These are phyloP conservation scores for Festucalex cinctus DNA, from an alignment of 2,113 vertebrate genomes.

Conservation along the genomic window DNA sequence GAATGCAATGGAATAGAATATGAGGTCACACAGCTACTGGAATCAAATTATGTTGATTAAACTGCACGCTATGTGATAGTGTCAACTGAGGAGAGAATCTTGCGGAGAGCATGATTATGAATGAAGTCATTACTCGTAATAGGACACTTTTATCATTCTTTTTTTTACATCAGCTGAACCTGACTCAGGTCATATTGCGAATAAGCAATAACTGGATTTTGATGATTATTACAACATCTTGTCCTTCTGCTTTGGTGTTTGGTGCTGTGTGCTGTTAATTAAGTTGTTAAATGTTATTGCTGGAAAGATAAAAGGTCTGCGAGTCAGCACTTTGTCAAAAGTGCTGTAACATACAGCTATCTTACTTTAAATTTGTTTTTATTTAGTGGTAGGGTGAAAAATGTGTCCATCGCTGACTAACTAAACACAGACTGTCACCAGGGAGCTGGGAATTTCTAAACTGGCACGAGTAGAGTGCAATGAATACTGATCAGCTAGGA, in stretches of 20 bases:
- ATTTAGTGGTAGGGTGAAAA: not conserved
- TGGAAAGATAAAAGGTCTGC: not conserved
- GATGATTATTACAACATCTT: not conserved
- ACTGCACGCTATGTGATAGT: slow-evolving; percentile 15
- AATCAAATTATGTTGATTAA: slow-evolving; percentile 11
- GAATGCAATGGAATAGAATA: not conserved
- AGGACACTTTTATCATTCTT: not conserved
- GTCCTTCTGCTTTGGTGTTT: not conserved
- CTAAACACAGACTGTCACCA: not conserved
- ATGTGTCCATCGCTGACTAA: not conserved
- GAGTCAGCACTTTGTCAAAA: not conserved
- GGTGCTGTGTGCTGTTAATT: not conserved
- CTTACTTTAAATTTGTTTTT: not conserved
- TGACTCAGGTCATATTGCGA: not conserved
- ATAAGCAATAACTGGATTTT: not conserved
- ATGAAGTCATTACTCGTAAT: not conserved
- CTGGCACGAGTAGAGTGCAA: slow-evolving; percentile 8
- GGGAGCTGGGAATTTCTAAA: slow-evolving; percentile 3
- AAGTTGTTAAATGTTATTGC: not conserved
- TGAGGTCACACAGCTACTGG: not conserved
- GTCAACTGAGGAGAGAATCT: slow-evolving; percentile 11
- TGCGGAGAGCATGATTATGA: not conserved
- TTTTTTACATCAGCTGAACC: not conserved
- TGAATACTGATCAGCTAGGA: slow-evolving; percentile 5
- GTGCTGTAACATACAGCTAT: not conserved